A percentile compares a stretch with the other conserved stretches of the same genome.
phyloP scores from a whole-genome alignment of 2,888 invertebrate species.

The Rosalia funebris region DNA sequence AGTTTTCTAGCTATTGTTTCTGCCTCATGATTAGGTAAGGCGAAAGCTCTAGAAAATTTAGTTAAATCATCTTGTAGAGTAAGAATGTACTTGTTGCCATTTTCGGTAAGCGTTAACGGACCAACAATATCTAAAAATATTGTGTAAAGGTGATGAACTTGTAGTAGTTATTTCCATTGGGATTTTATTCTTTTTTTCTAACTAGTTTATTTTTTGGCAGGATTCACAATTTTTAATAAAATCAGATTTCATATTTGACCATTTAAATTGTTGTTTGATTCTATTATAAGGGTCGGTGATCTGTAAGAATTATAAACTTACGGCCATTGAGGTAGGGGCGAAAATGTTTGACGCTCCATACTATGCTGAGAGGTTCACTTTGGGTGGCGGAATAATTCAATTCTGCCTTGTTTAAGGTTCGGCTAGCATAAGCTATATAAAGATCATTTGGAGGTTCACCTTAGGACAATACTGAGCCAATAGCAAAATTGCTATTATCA shows the following conservation, averaged over 20 bases:
- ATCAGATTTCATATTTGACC: slow-evolving; percentile 52
- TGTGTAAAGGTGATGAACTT: slow-evolving; percentile 47
- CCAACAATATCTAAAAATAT: slow-evolving; percentile 52
- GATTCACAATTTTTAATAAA: slow-evolving; percentile 51
- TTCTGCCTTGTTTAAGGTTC: slow-evolving; percentile 54
- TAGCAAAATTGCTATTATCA: slow-evolving; percentile 54
- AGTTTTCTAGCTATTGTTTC: slow-evolving; percentile 50
- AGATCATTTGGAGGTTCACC: slow-evolving; percentile 45
- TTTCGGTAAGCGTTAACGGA: slow-evolving; percentile 49
- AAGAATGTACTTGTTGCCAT: slow-evolving; percentile 54
- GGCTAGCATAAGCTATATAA: slow-evolving; percentile 56
- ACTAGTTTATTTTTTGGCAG: slow-evolving; percentile 53
- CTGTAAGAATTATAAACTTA: slow-evolving; percentile 54
- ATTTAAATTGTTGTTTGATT: slow-evolving; percentile 49
- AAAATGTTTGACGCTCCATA: slow-evolving; percentile 56
- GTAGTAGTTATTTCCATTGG: slow-evolving; percentile 55
- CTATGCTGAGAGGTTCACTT: slow-evolving; percentile 56
- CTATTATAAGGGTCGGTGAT: slow-evolving; percentile 54
- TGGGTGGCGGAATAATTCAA: slow-evolving; percentile 57
- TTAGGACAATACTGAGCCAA: slow-evolving; percentile 46
- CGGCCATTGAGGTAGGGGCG: slow-evolving; percentile 57
- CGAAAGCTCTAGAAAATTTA: slow-evolving; percentile 53
- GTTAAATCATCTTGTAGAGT: slow-evolving; percentile 56
- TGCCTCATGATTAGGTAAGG: slow-evolving; percentile 54
- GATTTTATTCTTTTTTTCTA: slow-evolving; percentile 36